phyloP scores from a whole-genome alignment of 2,797 vertebrate species.

The Helicolenus hilgendorfi region DNA sequence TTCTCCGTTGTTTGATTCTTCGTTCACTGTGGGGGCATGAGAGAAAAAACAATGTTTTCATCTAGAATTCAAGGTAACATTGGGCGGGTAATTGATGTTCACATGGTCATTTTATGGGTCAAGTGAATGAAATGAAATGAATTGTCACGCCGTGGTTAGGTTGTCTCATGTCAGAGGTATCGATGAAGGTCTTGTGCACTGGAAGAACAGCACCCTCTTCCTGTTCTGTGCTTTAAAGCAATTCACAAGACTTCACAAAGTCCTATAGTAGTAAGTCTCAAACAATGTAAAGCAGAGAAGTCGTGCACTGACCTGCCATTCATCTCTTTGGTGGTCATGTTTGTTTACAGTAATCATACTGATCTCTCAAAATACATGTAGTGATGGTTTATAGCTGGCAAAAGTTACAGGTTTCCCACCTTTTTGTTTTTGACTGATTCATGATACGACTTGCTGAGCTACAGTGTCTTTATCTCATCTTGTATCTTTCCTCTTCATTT shows the following conservation, averaged over 20 bases:
- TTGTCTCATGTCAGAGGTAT: background rate
- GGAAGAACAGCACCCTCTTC: background rate
- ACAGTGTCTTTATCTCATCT: background rate
- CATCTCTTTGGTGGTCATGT: background rate
- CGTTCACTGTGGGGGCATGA: background rate
- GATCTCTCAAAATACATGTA: slow-evolving; percentile 1
- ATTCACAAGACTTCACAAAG: background rate
- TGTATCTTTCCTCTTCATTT: background rate
- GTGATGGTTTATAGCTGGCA: background rate
- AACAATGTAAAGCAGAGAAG: background rate
- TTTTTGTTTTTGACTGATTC: background rate
- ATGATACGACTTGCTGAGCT: background rate
- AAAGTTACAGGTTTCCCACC: background rate
- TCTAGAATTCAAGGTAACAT: background rate
- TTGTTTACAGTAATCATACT: background rate
- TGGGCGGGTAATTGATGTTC: background rate
- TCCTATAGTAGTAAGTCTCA: background rate
- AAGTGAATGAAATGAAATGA: background rate
- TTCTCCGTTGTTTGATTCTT: background rate
- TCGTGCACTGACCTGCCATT: background rate
- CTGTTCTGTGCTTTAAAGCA: background rate
- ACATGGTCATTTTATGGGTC: background rate
- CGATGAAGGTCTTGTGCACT: background rate
- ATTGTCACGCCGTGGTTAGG: background rate
- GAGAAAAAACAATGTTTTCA: background rate